Evolutionary conservation across 2,113 vertebrate genomes (phyloP).

Genomic region (Dicaeum eximium): DNA sequence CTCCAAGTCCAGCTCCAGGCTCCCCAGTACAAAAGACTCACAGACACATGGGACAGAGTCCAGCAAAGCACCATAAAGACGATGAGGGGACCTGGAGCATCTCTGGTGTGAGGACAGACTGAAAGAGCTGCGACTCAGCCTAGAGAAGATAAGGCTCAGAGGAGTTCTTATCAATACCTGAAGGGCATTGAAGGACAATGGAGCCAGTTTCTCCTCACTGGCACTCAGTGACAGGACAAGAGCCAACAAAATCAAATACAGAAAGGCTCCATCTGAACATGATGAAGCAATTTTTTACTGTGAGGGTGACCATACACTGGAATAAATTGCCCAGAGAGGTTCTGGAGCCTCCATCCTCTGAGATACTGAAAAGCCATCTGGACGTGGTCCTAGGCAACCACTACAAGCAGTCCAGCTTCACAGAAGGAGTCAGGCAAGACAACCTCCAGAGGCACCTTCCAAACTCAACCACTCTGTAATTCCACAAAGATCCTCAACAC

Average conservation of each 20-base stretch:
- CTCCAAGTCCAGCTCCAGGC: not conserved
- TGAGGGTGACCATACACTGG: not conserved
- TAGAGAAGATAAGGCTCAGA: not conserved
- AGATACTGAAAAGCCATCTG: not conserved
- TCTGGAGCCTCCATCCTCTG: not conserved
- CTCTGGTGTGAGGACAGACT: not conserved
- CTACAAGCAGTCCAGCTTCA: not conserved
- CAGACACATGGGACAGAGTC: not conserved
- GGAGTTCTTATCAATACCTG: not conserved
- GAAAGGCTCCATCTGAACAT: not conserved
- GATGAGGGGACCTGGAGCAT: not conserved
- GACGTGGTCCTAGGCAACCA: not conserved
- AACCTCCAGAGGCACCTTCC: not conserved
- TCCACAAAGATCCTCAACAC: not conserved
- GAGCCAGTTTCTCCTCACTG: not conserved
- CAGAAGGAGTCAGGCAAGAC: not conserved
- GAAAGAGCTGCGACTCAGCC: not conserved
- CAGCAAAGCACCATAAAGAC: not conserved
- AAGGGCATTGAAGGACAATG: not conserved
- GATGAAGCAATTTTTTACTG: not conserved
- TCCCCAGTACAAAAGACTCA: not conserved
- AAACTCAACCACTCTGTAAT: not conserved
- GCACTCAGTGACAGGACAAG: not conserved
- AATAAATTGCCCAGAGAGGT: not conserved
- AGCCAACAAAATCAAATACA: not conserved